A percentile compares a stretch with the other conserved stretches of the same genome.
Evolutionary conservation across 1,140 invertebrate species (phyloP).

Genomic region (Pantala flavescens): DNA sequence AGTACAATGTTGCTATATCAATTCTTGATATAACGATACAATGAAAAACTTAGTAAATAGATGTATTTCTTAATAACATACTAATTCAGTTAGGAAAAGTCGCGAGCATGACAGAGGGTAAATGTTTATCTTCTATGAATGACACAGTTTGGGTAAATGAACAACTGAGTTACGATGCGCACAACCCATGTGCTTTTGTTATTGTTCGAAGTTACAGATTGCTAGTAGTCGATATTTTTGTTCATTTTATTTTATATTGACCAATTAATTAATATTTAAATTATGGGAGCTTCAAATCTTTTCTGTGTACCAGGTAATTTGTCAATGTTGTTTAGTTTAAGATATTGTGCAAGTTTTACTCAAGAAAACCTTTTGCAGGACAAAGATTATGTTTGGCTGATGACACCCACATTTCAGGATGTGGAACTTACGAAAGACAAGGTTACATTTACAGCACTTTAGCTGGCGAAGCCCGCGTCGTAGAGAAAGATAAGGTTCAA

Average conservation of each 20-base stretch:
- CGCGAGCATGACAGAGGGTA: too few relatives aligned
- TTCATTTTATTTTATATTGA: background rate
- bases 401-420: slow-evolving; percentile 53
- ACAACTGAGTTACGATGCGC: background rate
- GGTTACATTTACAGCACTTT: slow-evolving; percentile 78
- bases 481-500: slow-evolving; percentile 48
- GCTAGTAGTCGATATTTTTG: background rate
- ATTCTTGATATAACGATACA: too few relatives aligned
- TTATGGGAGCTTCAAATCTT: background rate
- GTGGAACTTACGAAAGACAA: slow-evolving; percentile 70
- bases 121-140: too few relatives aligned
- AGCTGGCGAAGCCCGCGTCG: slow-evolving; percentile 58
- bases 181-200: background rate
- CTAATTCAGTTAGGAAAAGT: too few relatives aligned
- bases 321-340: background rate
- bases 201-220: background rate
- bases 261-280: background rate
- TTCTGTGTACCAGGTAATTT: background rate
- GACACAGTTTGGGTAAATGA: too few relatives aligned
- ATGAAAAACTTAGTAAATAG: too few relatives aligned
- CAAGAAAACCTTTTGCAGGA: slow-evolving; percentile 35
- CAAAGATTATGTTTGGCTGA: slow-evolving; percentile 58
- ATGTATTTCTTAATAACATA: too few relatives aligned
- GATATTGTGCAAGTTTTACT: background rate
- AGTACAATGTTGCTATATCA: too few relatives aligned